Evolutionary conservation across 2,888 invertebrate genomes (phyloP), one percentile per base, ranked within the genome.

Genomic region (Plagiodera versicolora): DNA sequence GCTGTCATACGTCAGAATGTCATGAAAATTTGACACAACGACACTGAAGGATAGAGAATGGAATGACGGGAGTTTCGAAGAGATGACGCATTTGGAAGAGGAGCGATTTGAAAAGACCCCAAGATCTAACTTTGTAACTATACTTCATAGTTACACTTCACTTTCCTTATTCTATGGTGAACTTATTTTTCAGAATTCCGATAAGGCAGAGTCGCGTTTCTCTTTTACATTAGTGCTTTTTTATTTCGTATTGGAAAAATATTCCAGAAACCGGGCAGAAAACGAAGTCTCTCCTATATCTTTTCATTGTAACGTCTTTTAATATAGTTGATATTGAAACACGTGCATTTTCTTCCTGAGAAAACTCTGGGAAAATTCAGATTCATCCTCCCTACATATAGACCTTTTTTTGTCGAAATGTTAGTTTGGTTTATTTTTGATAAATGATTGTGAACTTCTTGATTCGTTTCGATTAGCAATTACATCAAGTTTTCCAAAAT

Each of bases 321-420:
- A 56, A 63, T 65, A 65, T 60, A 49, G n/a, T 39, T 39, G 32
- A 24, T 54, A 57, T 57, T 59, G 54, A 63, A 59, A 63, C 61
- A 49, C 52, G 64, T 59, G 56, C 64, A 64, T 64, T 61, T 64
- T 60, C 60, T 65, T 60, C 65, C 58, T 60, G 47, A 32, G 56
- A 39, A 39, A 47, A 56, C 28, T 55, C 50, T 5, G 6, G 4
- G 24, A 5, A 24, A 5, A 24, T 24, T 5, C 6, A 24, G 24
- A 24, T 5, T 3, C 24, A 24, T 24, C 24, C 24, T 24, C 24
- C 24, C 3, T 6, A 6, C 3, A 24, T 6, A 5, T 24, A 24
- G 3, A 24, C 3, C 6, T 24, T 24, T 24, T 3, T 24, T 3
- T 6, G 3, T 24, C 6, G 24, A 24, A 24, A 24, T 24, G 6